phyloP scores from a whole-genome alignment of 2,113 vertebrate species.

The Callospermophilus lateralis region DNA sequence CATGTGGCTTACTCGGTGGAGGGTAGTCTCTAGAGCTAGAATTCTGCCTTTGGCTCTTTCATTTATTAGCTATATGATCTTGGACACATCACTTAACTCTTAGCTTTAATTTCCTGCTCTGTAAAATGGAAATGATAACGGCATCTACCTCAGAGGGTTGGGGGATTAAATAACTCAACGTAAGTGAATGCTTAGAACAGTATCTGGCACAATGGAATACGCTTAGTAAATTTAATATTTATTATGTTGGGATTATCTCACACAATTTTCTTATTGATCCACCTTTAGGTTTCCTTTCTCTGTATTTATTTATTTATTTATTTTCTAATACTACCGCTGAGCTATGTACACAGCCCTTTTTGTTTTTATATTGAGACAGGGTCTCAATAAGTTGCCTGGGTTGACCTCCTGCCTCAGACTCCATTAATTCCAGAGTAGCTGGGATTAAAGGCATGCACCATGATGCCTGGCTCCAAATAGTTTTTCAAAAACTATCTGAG shows the following conservation, averaged over 20 bases:
- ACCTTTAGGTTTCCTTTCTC: background rate
- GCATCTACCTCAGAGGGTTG: background rate
- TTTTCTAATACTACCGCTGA: background rate
- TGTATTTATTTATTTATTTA: background rate
- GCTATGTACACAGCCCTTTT: background rate
- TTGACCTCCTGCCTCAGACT: too few relatives aligned
- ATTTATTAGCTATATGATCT: background rate
- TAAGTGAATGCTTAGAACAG: background rate
- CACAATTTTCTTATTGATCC: background rate
- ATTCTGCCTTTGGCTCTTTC: background rate
- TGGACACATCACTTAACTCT: background rate
- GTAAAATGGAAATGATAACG: slow-evolving; percentile 1
- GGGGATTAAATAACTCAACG: background rate
- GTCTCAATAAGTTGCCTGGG: background rate
- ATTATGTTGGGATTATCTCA: background rate
- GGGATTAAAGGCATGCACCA: background rate
- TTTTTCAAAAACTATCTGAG: too few relatives aligned
- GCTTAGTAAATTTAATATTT: background rate
- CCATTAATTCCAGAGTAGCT: background rate
- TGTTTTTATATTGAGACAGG: background rate
- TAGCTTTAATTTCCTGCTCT: background rate
- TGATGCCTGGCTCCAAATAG: too few relatives aligned
- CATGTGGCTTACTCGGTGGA: background rate
- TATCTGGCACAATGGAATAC: background rate
- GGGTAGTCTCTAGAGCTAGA: background rate